Conservation (phyloP, 2,888 invertebrate genomes). For the Psylliodes chrysocephalus region DNA sequence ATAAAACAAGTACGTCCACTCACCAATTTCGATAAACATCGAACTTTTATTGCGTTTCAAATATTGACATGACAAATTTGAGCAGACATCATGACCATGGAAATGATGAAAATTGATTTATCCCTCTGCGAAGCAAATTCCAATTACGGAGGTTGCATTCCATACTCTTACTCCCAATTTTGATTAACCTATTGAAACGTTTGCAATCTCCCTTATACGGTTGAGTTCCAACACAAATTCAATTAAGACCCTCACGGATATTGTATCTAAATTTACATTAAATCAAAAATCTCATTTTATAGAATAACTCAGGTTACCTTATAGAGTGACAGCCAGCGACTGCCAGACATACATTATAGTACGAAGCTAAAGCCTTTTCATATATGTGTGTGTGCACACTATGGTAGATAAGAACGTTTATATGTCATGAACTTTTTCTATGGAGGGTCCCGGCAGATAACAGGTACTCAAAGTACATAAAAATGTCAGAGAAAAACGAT, state of each 20-base stretch:
- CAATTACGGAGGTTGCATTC: slow-evolving; percentile 11
- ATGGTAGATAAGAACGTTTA: no score
- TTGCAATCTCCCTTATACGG: not conserved
- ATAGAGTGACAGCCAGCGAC: no score
- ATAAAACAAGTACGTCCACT: slow-evolving; percentile 5
- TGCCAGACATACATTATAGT: no score
- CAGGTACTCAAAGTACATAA: no score
- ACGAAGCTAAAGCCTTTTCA: no score
- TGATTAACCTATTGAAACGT: slow-evolving; percentile 15
- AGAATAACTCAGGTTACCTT: no score
- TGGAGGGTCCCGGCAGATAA: no score
- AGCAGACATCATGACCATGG: slow-evolving; percentile 6
- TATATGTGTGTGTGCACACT: no score
- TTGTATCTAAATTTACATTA: not conserved
- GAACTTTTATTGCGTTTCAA: slow-evolving; percentile 3
- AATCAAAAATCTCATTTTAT: not conserved
- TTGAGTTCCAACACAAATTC: not conserved
- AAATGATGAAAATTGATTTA: slow-evolving; percentile 16
- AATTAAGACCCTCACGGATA: not conserved
- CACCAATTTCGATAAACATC: not conserved
- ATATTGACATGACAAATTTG: not conserved
- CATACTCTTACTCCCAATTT: not conserved
- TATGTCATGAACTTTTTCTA: no score
- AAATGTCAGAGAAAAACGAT: no score
- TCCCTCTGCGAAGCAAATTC: slow-evolving; percentile 4